Base-by-base conservation (phyloP, 2,888 invertebrate species). In the Notodonta ziczac region DNA sequence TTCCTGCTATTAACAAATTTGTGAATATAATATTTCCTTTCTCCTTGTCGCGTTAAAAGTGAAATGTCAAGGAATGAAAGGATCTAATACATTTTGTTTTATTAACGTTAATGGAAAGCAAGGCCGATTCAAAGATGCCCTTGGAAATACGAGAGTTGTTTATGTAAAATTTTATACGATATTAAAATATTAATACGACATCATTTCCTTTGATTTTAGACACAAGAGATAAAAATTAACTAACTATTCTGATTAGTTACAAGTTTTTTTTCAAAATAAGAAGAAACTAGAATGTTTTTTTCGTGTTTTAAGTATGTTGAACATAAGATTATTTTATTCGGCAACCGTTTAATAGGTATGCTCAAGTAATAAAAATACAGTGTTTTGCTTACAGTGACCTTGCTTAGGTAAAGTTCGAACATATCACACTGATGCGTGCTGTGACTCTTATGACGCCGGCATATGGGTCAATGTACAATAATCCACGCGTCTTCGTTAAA, bases 71-170 rank as follows among this genome's bases (percentile, higher is more conserved):
- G 72, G 68, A 72, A 75, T 71, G 64, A 72, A 59, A 67, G 73
- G 62, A 65, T 65, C 66, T 67, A 66, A 73, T 77, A 70, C 74
- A 78, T 74, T 64, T 68, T 69, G 71, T 81, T 76, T 70, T 75
- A 75, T 79, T 72, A 73, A 66, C 69, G 58, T 63, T 66, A 70
- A 72, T 63, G 63, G 61, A 66, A 58, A 50, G 50, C 60, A 54
- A 44, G 48, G 42, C 63, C 61, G 61, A 32, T 10, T 50, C 50
- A 48, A 62, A 63, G 59, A 57, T 62, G 35, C 60, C 59, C 55
- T 63, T 46, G 56, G 54, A 63, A 73, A 65, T 60, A 63, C 56
- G 59, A 63, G 61, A 63, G 55, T 59, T 42, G 40, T 42, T 56
- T 67, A 73, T 71, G 75, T 55, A 71, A n/a, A 69, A 71, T 71